Conservation (phyloP, 2,888 invertebrate genomes). For the Meghimatium bilineatum region DNA sequence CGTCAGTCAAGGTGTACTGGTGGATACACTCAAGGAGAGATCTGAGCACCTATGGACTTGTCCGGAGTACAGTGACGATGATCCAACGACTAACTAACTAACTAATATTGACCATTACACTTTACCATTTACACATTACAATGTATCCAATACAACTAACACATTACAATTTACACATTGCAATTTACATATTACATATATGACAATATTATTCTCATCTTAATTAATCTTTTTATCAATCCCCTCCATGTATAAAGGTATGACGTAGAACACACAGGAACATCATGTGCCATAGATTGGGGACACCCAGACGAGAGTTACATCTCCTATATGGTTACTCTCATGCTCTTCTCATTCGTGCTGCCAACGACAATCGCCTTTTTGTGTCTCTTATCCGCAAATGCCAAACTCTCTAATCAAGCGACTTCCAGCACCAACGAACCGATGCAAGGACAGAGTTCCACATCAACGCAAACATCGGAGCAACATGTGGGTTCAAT, state of each 20-base stretch:
- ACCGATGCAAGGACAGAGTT: neutral
- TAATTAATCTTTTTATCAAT: neutral
- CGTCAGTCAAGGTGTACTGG: too few species aligned
- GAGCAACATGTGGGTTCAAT: conserved; percentile 16
- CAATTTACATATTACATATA: too few species aligned
- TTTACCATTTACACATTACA: too few species aligned
- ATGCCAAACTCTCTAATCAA: conserved; percentile 1
- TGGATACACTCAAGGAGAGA: too few species aligned
- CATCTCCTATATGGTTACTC: conserved; percentile 61
- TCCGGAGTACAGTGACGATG: too few species aligned
- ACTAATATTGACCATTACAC: too few species aligned
- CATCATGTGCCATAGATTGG: conserved; percentile 62
- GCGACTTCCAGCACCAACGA: neutral
- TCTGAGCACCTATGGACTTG: too few species aligned
- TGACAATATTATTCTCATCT: too few species aligned
- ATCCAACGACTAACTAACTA: too few species aligned
- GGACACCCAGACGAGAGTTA: conserved; percentile 58
- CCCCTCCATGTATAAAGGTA: conserved; percentile 53
- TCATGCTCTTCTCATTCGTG: conserved; percentile 63
- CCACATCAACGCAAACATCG: neutral
- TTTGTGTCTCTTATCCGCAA: conserved; percentile 41
- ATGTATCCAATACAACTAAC: too few species aligned
- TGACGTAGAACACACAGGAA: conserved; percentile 62
- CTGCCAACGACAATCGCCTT: conserved; percentile 57
- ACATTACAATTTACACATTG: too few species aligned